Percentiles rank a stretch among this genome's conserved stretches.
These are phyloP conservation scores for Prionace glauca DNA, from an alignment of 2,797 vertebrate genomes.

Conservation along the genomic window DNA sequence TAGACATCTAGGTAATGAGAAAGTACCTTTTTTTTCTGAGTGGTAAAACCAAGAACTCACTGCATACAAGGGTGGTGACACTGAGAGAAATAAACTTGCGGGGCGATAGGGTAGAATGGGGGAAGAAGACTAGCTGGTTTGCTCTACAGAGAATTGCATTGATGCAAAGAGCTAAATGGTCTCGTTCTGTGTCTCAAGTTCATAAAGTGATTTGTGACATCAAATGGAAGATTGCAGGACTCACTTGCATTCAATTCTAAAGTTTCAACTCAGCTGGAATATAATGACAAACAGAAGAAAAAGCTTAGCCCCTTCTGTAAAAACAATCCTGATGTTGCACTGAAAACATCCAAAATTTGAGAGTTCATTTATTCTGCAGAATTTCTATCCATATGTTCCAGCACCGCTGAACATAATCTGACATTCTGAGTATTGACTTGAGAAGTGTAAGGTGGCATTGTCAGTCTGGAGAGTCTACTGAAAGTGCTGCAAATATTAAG, in stretches of 20 bases:
- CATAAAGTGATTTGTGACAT: not conserved
- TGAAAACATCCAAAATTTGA: not conserved
- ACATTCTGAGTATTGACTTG: not conserved
- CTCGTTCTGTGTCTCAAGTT: not conserved
- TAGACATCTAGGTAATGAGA: too few relatives aligned
- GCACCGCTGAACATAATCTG: not conserved
- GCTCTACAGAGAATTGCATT: too few relatives aligned
- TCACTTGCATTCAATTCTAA: not conserved
- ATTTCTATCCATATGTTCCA: not conserved
- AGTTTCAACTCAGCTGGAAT: not conserved
- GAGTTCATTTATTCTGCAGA: not conserved
- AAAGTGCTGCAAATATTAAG: not conserved
- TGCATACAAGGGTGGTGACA: too few relatives aligned
- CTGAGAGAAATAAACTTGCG: too few relatives aligned
- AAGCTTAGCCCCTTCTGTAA: not conserved
- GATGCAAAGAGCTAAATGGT: not conserved
- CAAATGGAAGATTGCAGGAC: not conserved
- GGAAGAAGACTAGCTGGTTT: too few relatives aligned
- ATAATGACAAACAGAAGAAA: not conserved
- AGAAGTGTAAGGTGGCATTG: not conserved
- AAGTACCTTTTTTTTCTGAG: too few relatives aligned
- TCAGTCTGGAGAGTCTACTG: not conserved
- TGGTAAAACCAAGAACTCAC: too few relatives aligned
- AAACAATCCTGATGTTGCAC: not conserved
- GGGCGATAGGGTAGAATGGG: too few relatives aligned